Evolutionary conservation across 2,888 invertebrate genomes (phyloP), one percentile per base, ranked within the genome.

Genomic region (Hartigia nigra): DNA sequence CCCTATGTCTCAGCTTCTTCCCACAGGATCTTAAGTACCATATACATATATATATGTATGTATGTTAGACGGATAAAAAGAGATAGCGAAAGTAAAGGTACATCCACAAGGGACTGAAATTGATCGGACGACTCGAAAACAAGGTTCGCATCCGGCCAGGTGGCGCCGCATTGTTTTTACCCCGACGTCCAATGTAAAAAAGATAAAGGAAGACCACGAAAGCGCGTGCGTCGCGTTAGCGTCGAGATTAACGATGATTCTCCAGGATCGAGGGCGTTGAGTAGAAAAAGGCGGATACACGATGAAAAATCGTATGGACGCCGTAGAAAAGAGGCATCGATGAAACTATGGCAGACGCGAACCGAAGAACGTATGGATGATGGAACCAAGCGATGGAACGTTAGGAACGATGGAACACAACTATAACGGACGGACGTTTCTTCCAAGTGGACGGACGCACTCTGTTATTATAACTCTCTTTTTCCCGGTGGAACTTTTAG

Each of bases 401-500:
- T 75, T 75, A 31, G 34, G 81, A 86, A 86, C 84, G 82, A 85
- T 81, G 81, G 85, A 81, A 82, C 81, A 87, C 82, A 85, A 82
- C 86, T 84, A 81, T 83, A 85, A 88, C 84, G 88, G 85, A 87
- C 83, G 87, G 86, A 80, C 86, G 88, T 88, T 88, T 87, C 89
- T 89, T 88, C 88, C 82, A 84, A 87, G 83, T 84, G 83, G 87
- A 86, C 85, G 85, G 84, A 84, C 87, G 79, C 87, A 88, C 90
- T 91, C 89, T 91, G 91, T 91, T 91, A 91, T 91, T 91, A 91
- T 88, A 87, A 84, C 80, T 84, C 80, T 84, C 85, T 87, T 84
- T 85, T 83, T 83, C 80, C 75, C 79, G 81, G 78, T 82, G 69
- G 77, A 77, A 83, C 84, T 85, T 86, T 84, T 82, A 82, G 86